phyloP scores from a whole-genome alignment of 2,888 invertebrate species.

The Embidobia sp. region DNA sequence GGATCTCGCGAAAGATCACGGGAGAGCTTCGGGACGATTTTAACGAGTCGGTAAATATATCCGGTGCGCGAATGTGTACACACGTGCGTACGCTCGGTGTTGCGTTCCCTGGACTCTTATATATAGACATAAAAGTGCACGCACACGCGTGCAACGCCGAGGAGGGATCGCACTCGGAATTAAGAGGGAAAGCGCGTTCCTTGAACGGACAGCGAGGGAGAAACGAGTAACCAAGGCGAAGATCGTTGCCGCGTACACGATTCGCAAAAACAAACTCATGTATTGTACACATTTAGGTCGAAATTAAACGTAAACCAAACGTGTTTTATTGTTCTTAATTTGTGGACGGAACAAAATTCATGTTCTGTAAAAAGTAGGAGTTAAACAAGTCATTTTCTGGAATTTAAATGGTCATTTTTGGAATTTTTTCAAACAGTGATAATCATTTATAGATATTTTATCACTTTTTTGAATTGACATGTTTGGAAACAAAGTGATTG shows the following conservation, averaged over 20 bases:
- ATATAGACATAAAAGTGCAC: not conserved
- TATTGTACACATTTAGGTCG: constrained; percentile 11
- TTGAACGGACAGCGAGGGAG: constrained; percentile 28
- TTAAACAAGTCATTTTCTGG: too few relatives aligned
- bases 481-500: too few relatives aligned
- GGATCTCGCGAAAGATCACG: constrained; percentile 37
- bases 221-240: constrained; percentile 4
- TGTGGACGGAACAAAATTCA: too few relatives aligned
- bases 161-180: constrained; percentile 33
- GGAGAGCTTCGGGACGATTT: constrained; percentile 46
- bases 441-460: too few relatives aligned
- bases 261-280: not conserved
- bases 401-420: too few relatives aligned
- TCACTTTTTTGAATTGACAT: too few relatives aligned
- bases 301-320: too few relatives aligned
- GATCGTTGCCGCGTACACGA: constrained; percentile 5
- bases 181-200: constrained; percentile 32
- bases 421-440: too few relatives aligned
- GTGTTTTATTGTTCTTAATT: too few relatives aligned
- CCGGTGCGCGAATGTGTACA: constrained; percentile 29
- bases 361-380: too few relatives aligned
- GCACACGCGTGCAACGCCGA: not conserved
- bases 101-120: not conserved
- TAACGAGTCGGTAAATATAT: constrained; percentile 63
- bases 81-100: not conserved